phyloP scores from a whole-genome alignment of 1,140 invertebrate species.

The Episyrphus balteatus region DNA sequence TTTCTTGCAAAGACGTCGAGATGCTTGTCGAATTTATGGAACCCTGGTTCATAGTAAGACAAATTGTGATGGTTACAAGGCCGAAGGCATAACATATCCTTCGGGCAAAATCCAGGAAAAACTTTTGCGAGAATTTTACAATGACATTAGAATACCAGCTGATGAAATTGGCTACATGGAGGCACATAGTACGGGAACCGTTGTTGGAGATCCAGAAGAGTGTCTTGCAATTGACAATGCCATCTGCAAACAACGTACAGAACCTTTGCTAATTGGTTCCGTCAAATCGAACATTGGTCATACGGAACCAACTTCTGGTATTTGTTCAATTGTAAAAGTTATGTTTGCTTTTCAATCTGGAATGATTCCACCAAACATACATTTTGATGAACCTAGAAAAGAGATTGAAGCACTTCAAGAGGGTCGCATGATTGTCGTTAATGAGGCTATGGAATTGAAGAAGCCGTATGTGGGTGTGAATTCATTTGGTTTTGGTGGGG shows the following conservation, averaged over 20 bases:
- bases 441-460: conserved; percentile 47
- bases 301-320: conserved; percentile 72
- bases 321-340: conserved; percentile 70
- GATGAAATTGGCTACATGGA: conserved; percentile 63
- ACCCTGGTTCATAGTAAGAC: conserved; percentile 40
- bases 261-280: conserved; percentile 68
- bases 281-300: conserved; percentile 88
- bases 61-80: conserved; percentile 80
- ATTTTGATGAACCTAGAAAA: conserved; percentile 56
- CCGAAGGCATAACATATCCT: conserved; percentile 78
- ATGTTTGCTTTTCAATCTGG: conserved; percentile 55
- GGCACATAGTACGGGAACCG: conserved; percentile 73
- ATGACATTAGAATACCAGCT: conserved; percentile 62
- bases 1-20: conserved; percentile 44
- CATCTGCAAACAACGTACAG: conserved; percentile 52
- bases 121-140: conserved; percentile 69
- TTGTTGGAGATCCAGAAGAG: conserved; percentile 73
- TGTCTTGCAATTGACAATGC: conserved; percentile 65
- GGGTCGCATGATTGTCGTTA: conserved; percentile 54
- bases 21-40: conserved; percentile 49
- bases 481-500: conserved; percentile 65
- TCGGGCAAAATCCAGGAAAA: conserved; percentile 64
- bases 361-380: conserved; percentile 61
- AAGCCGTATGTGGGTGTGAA: conserved; percentile 50
- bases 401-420: conserved; percentile 55